phyloP scores from a whole-genome alignment of 2,797 vertebrate genomes.

The Otolemur crassicaudatus region DNA sequence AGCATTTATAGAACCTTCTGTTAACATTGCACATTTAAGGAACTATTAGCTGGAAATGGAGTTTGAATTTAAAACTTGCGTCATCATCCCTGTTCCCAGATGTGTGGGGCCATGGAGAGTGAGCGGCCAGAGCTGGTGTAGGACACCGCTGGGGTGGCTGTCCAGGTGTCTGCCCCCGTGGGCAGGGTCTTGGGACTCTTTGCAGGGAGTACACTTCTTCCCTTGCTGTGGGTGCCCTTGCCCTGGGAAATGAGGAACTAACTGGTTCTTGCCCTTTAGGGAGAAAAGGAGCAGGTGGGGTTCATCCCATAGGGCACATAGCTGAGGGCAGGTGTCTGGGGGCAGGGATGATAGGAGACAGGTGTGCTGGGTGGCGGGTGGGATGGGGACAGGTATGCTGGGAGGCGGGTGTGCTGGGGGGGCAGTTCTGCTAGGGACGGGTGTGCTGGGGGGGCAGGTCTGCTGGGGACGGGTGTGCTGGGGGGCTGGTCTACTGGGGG shows the following conservation, averaged over 20 bases:
- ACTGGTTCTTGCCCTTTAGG: neutral
- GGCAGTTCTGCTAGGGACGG: too few relatives aligned
- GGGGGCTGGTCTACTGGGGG: too few relatives aligned
- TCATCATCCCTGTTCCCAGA: neutral
- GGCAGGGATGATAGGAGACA: too few relatives aligned
- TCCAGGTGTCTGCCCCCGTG: neutral
- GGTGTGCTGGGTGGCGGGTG: too few relatives aligned
- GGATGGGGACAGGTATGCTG: too few relatives aligned
- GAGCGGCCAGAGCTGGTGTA: neutral
- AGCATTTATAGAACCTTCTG: neutral
- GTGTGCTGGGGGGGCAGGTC: too few relatives aligned
- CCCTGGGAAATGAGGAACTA: neutral
- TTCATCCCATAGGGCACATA: fast-evolving
- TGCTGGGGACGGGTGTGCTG: too few relatives aligned
- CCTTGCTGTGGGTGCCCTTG: fast-evolving
- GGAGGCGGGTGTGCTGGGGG: too few relatives aligned
- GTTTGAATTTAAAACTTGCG: neutral
- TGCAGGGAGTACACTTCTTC: neutral
- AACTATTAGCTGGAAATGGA: neutral
- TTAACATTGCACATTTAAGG: neutral
- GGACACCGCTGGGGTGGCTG: fast-evolving
- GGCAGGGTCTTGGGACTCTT: neutral
- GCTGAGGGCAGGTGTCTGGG: too few relatives aligned
- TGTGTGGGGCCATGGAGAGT: neutral
- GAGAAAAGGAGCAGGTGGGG: neutral